Base-by-base conservation (phyloP, 2,113 vertebrate species). In the Cottus gobio region DNA sequence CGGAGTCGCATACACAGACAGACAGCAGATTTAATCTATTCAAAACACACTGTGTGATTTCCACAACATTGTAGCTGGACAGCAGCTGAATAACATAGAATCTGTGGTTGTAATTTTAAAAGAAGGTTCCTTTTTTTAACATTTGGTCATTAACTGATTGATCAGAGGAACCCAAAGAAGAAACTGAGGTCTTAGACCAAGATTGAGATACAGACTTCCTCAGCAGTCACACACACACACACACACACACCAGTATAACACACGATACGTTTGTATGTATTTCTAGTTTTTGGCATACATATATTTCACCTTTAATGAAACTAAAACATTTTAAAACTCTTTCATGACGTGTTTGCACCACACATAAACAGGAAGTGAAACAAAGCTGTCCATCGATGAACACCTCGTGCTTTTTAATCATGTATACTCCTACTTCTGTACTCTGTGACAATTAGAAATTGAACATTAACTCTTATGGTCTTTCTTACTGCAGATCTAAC, bases 81-180 rank as follows among this genome's bases (percentile, higher is more conserved):
- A 30, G 5, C 22, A 28, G 26, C 24, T 34, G 15, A 2, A 36
- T 31, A 30, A 79, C 61, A 70, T 46, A 16, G 20, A 50, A 75
- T 73, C 30, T 82, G 64, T 18, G 39, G 50, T 66, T 10, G 72
- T 56, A 0, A 34, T 63, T 82, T 78, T 30, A 37, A 34, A 34
- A 0, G 31, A 30, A 50, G 11, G 4, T 63, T 61, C 36, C 28
- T 7, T 54, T 61, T 66, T 70, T 58, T 10, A 7, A 54, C 52
- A 16, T 42, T 16, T 28, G 1, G 5, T 36, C 13, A 39, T 82
- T 36, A 68, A 48, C 42, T 24, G 65, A 70, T 77, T 42, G 10
- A 15, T 57, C 70, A 72, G 71, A 85, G 74, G 75, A 86, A 87
- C 64, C 73, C 7, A 80, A 86, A 83, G 74, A 79, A 80, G 87